Base-by-base conservation (phyloP, 2,888 invertebrate species). In the Xestia sexstrigata region DNA sequence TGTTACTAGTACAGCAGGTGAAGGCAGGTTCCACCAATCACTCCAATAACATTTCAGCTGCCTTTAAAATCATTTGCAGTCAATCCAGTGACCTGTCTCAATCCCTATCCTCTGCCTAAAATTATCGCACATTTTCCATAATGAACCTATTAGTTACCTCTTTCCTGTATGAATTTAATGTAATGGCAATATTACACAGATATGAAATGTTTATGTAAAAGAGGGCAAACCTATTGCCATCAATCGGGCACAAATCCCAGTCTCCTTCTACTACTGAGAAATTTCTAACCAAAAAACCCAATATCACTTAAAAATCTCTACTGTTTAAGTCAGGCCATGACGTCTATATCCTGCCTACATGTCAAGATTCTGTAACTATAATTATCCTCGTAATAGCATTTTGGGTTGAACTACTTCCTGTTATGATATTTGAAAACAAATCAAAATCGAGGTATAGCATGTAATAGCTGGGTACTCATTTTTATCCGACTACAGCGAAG, bases 341-440 rank as follows among this genome's bases (percentile, higher is more conserved):
- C 1, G 7, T 23, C 13, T 13, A 39, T 39, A n/a, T 39, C 63
- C 63, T 39, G 23, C n/a, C 13, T 39, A 23, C 63, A 63, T 39
- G 63, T 13, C 23, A 23, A 63, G 62, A 63, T 63, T 63, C 35
- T 39, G 23, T 62, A 20, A 20, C 35, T 62, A 62, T 5, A 11
- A 35, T 20, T 63, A 39, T 39, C 63, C 63, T 63, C 13, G 23
- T 23, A 13, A 63, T 23, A 23, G 13, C 23, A 63, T 23, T 39
- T 39, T 39, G 17, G 39, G 13, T 23, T 23, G 1, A 39, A 58
- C 7, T 63, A 63, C 7, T 39, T 63, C 63, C 63, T 63, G 23
- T 23, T 23, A 63, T 23, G 23, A 23, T 63, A 63, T 63, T 63
- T 39, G 63, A 63, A 63, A 39, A 63, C 39, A 63, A 63, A 62